A percentile compares a stretch with the other conserved stretches of the same genome.
Conservation (phyloP, 2,888 invertebrate genomes). For the Dermolepida albohirtum region DNA sequence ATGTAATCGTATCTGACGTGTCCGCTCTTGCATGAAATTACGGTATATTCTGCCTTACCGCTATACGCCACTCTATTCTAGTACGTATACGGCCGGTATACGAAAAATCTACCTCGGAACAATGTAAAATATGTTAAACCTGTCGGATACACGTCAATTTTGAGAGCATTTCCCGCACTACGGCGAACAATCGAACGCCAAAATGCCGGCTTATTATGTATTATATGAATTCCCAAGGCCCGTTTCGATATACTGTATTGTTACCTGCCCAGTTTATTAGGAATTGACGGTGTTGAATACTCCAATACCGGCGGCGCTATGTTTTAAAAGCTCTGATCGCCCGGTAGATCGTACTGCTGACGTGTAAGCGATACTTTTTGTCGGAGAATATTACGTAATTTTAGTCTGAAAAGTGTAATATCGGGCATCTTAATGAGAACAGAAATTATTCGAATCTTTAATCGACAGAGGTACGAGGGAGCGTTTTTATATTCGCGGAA, state of each 20-base stretch:
- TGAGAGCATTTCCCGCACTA: conserved; percentile 3
- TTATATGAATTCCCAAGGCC: neutral
- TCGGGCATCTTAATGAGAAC: no score
- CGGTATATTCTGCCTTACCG: neutral
- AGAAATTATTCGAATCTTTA: no score
- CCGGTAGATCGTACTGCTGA: neutral
- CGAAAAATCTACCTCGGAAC: neutral
- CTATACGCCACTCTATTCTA: neutral
- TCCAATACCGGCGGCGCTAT: no score
- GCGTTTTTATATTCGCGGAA: no score
- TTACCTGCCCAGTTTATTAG: neutral
- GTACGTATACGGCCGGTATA: no score
- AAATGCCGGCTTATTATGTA: conserved; percentile 2
- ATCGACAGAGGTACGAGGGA: no score
- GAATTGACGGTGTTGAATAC: neutral
- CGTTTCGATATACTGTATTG: neutral
- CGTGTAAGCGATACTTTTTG: conserved; percentile 4
- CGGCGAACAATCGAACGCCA: conserved; percentile 5
- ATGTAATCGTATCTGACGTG: conserved; percentile 44
- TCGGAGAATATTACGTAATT: neutral
- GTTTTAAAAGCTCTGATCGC: neutral
- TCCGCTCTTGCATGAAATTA: conserved; percentile 45
- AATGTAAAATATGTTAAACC: conserved; percentile 6
- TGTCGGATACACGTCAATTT: conserved; percentile 33
- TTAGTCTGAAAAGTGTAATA: neutral